Conservation (phyloP, 2,113 vertebrate species). For the Pavo muticus region DNA sequence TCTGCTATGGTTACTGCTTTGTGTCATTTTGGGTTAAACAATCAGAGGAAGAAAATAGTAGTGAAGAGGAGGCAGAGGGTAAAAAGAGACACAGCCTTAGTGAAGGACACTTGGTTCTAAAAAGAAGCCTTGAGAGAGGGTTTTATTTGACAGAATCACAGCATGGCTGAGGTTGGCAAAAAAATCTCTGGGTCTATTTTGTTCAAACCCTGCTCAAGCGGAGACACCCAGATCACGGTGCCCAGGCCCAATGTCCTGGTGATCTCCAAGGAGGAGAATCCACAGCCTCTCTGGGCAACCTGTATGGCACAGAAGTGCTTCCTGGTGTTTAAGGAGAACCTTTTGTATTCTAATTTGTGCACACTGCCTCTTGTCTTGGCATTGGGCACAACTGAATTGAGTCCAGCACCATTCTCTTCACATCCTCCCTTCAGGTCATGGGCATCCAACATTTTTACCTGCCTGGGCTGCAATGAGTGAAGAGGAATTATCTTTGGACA, state of each 20-base stretch:
- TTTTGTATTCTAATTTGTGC: neutral
- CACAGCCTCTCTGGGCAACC: neutral
- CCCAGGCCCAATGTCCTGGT: neutral
- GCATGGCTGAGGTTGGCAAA: neutral
- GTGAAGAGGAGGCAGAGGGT: neutral
- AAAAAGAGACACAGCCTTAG: neutral
- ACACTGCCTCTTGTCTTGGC: neutral
- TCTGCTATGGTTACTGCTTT: neutral
- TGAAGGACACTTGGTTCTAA: neutral
- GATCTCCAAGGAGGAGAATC: neutral
- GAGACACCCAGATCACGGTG: neutral
- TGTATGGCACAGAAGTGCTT: neutral
- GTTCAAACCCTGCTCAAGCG: neutral
- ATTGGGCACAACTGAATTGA: neutral
- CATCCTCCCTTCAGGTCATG: neutral
- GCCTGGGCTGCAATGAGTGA: too few relatives aligned
- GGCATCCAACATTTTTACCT: too few relatives aligned
- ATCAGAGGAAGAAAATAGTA: neutral
- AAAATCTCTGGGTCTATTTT: neutral
- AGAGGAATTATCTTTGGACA: too few relatives aligned
- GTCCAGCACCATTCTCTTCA: too few relatives aligned
- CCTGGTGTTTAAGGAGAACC: neutral
- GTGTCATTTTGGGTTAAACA: neutral
- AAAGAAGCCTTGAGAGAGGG: neutral
- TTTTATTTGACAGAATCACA: neutral